Base-by-base conservation (phyloP, 2,888 invertebrate genomes). In the Chrysotoxum bicinctum region DNA sequence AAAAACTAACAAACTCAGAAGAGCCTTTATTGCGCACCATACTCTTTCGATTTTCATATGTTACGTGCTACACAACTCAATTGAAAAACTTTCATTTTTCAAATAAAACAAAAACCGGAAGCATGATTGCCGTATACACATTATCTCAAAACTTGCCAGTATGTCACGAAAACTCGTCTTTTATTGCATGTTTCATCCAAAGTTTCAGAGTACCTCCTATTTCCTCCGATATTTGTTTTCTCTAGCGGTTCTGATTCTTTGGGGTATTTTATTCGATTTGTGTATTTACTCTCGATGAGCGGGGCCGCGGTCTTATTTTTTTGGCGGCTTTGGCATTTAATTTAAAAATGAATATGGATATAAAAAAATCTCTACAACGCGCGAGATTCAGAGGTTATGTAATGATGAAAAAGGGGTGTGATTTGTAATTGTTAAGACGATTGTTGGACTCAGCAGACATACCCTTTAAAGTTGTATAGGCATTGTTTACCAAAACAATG, bases 401-500 rank as follows among this genome's bases (percentile, higher is more conserved):
- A 66, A 66, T 58, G 14, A 48, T 21, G 14, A 32, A 48, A 26
- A 64, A 81, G 58, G 76, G 76, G 70, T 81, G 81, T 58, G 21
- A 30, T 80, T 32, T 35, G 35, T 40, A 56, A 37, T 52, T 70
- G 56, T 45, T 10, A n/a, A 56, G 10, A 10, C 16, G 52, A 54
- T 19, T 43, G 32, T 23, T 66, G 32, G 43, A 48, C 21, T 62
- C 43, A 26, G 9, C 8, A 43, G 40, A 14, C 37, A n/a, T 75
- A 45, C 56, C 40, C 35, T 40, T 16, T 32, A 58, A 58, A 14
- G 54, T 23, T 76, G 10, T 37, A 64, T 40, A 26, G 26, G 19
- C 48, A 77, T 81, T 81, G 69, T 76, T 76, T 35, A 52, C 56
- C 58, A 64, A 81, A 76, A 76, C 81, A 70, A 76, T 43, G 40